A percentile compares a stretch with the other conserved stretches of the same genome.
These are phyloP conservation scores for Nibea albiflora DNA, from an alignment of 2,113 vertebrate genomes.

Conservation along the genomic window DNA sequence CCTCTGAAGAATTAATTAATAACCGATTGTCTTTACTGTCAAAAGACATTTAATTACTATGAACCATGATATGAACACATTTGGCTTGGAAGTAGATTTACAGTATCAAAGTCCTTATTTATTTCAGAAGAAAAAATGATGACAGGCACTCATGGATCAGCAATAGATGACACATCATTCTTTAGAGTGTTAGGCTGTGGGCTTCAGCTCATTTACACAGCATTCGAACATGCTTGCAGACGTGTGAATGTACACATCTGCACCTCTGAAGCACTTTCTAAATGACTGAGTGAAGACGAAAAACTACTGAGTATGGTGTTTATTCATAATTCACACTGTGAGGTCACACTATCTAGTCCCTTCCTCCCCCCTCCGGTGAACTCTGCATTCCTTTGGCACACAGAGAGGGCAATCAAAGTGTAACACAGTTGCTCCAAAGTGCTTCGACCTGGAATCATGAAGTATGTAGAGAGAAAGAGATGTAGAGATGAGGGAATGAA, in stretches of 20 bases:
- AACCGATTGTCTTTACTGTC: constrained; percentile 6
- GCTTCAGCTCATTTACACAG: not conserved
- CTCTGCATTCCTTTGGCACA: constrained; percentile 29
- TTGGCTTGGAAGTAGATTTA: not conserved
- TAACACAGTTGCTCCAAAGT: constrained; percentile 41
- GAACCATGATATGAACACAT: constrained; percentile 1
- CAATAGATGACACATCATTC: constrained; percentile 1
- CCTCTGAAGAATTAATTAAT: constrained; percentile 4
- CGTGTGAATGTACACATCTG: not conserved
- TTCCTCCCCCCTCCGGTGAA: no score
- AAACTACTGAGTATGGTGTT: not conserved
- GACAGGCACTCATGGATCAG: not conserved
- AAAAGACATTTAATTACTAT: constrained; percentile 10
- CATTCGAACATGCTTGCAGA: not conserved
- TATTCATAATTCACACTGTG: constrained; percentile 51
- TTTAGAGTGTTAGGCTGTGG: not conserved
- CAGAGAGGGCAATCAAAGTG: constrained; percentile 55
- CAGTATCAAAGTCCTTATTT: not conserved
- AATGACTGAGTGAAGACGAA: not conserved
- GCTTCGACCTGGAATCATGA: constrained; percentile 34
- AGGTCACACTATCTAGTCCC: constrained; percentile 15
- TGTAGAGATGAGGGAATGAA: not conserved
- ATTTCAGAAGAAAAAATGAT: constrained; percentile 1
- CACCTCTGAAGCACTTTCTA: not conserved
- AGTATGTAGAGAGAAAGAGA: not conserved